These are phyloP conservation scores for Xestobium rufovillosum DNA, from an alignment of 2,888 invertebrate species.

Conservation along the genomic window DNA sequence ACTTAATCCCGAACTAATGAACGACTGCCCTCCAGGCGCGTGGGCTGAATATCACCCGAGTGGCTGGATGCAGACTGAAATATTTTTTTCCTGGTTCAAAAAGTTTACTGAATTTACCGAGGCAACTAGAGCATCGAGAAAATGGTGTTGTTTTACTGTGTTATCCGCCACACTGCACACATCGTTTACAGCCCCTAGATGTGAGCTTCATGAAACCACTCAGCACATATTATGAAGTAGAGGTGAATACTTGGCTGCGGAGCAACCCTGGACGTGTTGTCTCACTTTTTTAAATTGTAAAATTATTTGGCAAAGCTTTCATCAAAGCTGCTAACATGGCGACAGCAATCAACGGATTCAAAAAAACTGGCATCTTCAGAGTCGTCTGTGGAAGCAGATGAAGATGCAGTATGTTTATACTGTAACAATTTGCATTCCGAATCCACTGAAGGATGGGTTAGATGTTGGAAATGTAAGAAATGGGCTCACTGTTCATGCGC, in stretches of 20 bases:
- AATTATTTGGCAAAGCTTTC: not conserved
- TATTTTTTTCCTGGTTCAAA: conserved; percentile 16
- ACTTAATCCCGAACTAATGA: conserved; percentile 27
- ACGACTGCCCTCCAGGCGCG: conserved; percentile 26
- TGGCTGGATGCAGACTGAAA: conserved; percentile 14
- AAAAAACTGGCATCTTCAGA: no score
- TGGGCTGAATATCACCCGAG: conserved; percentile 19
- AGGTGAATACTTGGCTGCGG: conserved; percentile 25
- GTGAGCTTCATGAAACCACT: conserved; percentile 27
- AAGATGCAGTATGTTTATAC: no score
- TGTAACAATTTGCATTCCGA: no score
- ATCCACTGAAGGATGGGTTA: no score
- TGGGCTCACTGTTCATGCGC: no score
- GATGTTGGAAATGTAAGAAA: no score
- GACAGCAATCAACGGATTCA: no score
- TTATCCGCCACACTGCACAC: conserved; percentile 25
- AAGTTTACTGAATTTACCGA: conserved; percentile 11
- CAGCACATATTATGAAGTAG: conserved; percentile 25
- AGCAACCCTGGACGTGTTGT: conserved; percentile 28
- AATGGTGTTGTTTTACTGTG: conserved; percentile 22
- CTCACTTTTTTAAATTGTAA: conserved; percentile 22
- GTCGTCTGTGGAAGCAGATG: no score
- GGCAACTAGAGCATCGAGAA: conserved; percentile 23
- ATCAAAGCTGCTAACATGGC: no score
- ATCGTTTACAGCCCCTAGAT: conserved; percentile 28